Percentiles rank a stretch among this genome's conserved stretches.
Evolutionary conservation across 2,113 vertebrate species (phyloP).

Genomic region (Sylvilagus bachmani): DNA sequence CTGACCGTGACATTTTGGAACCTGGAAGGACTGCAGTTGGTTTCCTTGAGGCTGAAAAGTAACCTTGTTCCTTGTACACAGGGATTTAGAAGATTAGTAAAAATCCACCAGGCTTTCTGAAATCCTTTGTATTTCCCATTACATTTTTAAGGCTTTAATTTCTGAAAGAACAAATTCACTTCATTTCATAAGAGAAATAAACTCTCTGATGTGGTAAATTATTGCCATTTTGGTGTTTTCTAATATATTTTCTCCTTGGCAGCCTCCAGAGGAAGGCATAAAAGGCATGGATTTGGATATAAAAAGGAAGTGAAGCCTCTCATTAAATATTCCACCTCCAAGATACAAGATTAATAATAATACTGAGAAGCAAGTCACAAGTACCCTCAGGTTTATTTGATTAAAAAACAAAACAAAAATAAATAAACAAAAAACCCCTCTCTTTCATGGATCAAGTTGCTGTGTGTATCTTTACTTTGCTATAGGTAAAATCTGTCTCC

Average conservation of each 20-base stretch:
- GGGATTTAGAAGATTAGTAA: slow-evolving; percentile 11
- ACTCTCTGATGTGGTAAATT: background rate
- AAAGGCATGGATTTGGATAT: background rate
- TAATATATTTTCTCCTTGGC: background rate
- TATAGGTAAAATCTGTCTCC: background rate
- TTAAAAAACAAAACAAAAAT: no score
- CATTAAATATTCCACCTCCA: background rate
- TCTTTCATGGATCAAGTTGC: background rate
- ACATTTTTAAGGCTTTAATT: background rate
- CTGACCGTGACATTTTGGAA: background rate
- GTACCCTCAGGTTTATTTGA: background rate
- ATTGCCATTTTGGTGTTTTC: slow-evolving; percentile 9
- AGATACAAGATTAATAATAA: background rate
- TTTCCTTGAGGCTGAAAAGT: background rate
- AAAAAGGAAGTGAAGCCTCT: background rate
- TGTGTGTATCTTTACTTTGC: background rate
- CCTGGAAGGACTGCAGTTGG: background rate
- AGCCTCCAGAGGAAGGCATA: background rate
- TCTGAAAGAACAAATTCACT: background rate
- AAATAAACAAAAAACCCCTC: background rate
- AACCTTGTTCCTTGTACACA: background rate
- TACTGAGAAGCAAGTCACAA: background rate
- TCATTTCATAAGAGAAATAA: slow-evolving; percentile 46
- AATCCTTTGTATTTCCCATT: background rate
- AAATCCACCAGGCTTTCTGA: slow-evolving; percentile 20